phyloP scores from a whole-genome alignment of 2,797 vertebrate genomes.

The Silurus lanzhouensis region DNA sequence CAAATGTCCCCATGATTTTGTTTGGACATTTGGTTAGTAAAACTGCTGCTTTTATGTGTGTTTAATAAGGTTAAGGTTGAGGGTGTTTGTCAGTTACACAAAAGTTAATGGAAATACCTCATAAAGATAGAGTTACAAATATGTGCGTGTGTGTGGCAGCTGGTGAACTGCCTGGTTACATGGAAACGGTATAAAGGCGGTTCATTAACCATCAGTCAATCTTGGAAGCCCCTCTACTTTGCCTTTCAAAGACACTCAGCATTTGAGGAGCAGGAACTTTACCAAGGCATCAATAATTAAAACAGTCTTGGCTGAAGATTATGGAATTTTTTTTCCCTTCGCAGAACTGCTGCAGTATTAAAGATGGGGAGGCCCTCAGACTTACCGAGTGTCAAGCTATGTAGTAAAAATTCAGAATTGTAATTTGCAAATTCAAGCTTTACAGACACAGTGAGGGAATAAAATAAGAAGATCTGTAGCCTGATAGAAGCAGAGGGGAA shows the following conservation, averaged over 20 bases:
- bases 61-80: constrained; percentile 6
- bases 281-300: constrained; percentile 41
- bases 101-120: not conserved
- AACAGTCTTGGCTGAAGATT: constrained; percentile 11
- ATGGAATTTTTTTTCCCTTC: constrained; percentile 22
- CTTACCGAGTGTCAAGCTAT: constrained; percentile 7
- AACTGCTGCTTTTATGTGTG: not conserved
- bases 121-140: not conserved
- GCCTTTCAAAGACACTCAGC: constrained; percentile 41
- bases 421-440: constrained; percentile 15
- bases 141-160: constrained; percentile 39
- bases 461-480: not conserved
- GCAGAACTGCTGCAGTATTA: constrained; percentile 33
- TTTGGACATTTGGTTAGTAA: not conserved
- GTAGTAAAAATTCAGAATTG: constrained; percentile 27
- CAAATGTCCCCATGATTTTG: not conserved
- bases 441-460: constrained; percentile 15
- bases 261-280: constrained; percentile 31
- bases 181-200: constrained; percentile 59
- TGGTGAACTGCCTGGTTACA: constrained; percentile 59
- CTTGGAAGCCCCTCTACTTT: constrained; percentile 34
- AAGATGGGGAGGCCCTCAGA: constrained; percentile 34
- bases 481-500: not conserved
- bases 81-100: not conserved
- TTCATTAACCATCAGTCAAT: constrained; percentile 63